A percentile compares a stretch with the other conserved stretches of the same genome.
phyloP scores from a whole-genome alignment of 2,113 vertebrate genomes.

The Gnathonemus longibarbis region DNA sequence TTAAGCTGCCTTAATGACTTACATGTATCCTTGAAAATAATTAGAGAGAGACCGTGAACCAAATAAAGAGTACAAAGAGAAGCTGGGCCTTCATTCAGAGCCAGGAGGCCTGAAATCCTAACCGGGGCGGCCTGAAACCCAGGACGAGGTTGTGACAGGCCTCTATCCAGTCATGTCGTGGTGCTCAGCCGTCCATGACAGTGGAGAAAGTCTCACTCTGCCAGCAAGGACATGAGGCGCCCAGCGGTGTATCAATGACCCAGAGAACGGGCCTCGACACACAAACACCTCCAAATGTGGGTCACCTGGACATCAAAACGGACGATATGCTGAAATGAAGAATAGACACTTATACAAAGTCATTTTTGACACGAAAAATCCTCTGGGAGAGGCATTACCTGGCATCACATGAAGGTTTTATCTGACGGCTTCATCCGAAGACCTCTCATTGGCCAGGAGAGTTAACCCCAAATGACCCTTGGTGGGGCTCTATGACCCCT shows the following conservation, averaged over 20 bases:
- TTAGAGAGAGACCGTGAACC: constrained; percentile 47
- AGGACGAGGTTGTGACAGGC: constrained; percentile 49
- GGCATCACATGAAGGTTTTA: not conserved
- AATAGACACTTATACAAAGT: not conserved
- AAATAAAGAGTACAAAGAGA: not conserved
- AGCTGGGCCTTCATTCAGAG: not conserved
- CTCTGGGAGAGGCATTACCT: not conserved
- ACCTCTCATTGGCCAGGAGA: not conserved
- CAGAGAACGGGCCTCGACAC: not conserved
- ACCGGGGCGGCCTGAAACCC: constrained; percentile 35
- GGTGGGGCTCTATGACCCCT: constrained; percentile 18
- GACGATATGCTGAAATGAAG: not conserved
- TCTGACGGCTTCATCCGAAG: constrained; percentile 29
- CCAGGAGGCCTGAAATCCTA: not conserved
- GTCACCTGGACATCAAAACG: not conserved
- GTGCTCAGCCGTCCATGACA: not conserved
- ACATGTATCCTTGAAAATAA: constrained; percentile 45
- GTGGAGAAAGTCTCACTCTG: not conserved
- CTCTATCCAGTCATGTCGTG: constrained; percentile 52
- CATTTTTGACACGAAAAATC: not conserved
- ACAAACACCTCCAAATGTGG: not conserved
- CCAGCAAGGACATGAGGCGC: not conserved
- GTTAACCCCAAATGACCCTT: constrained; percentile 8
- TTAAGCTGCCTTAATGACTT: constrained; percentile 35
- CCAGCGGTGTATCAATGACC: not conserved